Percentiles rank a stretch among this genome's conserved stretches.
phyloP scores from a whole-genome alignment of 1,140 invertebrate species.

The Zaprionus capensis region DNA sequence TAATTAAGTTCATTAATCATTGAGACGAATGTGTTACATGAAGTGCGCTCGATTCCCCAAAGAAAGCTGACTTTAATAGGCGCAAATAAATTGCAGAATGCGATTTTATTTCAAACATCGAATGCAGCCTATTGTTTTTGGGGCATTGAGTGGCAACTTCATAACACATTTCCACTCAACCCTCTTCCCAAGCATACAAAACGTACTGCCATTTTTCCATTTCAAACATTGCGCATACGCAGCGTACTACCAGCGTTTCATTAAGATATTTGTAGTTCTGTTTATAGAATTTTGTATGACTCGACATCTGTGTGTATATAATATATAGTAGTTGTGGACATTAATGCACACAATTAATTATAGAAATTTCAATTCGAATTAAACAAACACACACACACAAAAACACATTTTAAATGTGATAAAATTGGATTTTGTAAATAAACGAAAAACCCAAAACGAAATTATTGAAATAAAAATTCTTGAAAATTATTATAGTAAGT shows the following conservation, averaged over 20 bases:
- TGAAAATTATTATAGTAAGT: constrained; percentile 15
- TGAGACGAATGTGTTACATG: constrained; percentile 18
- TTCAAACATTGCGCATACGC: constrained; percentile 39
- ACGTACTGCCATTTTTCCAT: constrained; percentile 63
- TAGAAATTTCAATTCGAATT: constrained; percentile 23
- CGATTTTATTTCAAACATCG: constrained; percentile 13
- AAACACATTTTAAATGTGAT: constrained; percentile 77
- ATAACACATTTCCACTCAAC: neutral
- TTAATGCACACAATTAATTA: constrained; percentile 10
- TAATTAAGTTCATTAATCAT: constrained; percentile 77
- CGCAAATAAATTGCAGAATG: constrained; percentile 15
- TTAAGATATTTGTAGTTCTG: constrained; percentile 63
- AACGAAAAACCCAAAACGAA: constrained; percentile 15
- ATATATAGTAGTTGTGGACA: constrained; percentile 30
- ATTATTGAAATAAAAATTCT: constrained; percentile 19
- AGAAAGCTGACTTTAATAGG: constrained; percentile 25
- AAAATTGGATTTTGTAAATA: constrained; percentile 65
- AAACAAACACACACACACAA: constrained; percentile 9
- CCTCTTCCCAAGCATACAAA: constrained; percentile 21
- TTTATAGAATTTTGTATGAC: constrained; percentile 38
- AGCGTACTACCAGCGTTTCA: constrained; percentile 60
- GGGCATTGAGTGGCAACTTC: neutral
- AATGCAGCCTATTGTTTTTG: constrained; percentile 7
- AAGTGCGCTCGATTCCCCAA: neutral
- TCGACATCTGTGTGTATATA: constrained; percentile 63